Evolutionary conservation across 2,113 vertebrate species (phyloP).

Genomic region (Tinamus guttatus): DNA sequence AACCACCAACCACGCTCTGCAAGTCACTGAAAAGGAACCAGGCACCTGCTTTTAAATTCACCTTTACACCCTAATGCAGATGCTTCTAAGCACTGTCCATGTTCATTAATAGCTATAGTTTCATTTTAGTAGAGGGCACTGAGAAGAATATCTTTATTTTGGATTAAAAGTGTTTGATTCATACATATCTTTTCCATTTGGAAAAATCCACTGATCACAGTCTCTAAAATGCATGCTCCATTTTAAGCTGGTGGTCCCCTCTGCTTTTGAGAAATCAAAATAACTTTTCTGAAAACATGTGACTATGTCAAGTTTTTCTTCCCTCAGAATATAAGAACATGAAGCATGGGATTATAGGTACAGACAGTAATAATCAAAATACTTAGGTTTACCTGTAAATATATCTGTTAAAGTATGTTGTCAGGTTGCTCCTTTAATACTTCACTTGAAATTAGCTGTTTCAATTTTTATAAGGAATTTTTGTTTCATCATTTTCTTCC

Average conservation of each 20-base stretch:
- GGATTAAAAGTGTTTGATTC: background rate
- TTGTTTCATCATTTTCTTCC: background rate
- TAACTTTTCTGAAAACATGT: background rate
- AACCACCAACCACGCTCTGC: conserved; percentile 2
- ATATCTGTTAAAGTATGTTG: background rate
- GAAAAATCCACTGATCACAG: background rate
- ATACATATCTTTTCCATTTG: background rate
- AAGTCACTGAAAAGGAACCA: conserved; percentile 16
- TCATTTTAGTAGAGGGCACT: background rate
- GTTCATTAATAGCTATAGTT: background rate
- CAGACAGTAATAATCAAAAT: background rate
- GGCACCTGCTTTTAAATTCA: background rate
- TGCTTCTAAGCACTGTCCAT: background rate
- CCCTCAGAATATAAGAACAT: background rate
- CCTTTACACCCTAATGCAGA: background rate
- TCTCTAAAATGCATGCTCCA: background rate
- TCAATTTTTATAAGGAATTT: background rate
- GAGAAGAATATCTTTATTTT: background rate
- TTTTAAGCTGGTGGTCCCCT: background rate
- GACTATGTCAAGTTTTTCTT: background rate
- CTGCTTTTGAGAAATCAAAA: background rate
- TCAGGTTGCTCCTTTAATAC: background rate
- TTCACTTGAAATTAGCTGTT: background rate
- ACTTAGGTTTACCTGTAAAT: background rate
- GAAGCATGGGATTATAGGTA: background rate